Base-by-base conservation (phyloP, 2,888 invertebrate species). In the Rhagonycha lutea region DNA sequence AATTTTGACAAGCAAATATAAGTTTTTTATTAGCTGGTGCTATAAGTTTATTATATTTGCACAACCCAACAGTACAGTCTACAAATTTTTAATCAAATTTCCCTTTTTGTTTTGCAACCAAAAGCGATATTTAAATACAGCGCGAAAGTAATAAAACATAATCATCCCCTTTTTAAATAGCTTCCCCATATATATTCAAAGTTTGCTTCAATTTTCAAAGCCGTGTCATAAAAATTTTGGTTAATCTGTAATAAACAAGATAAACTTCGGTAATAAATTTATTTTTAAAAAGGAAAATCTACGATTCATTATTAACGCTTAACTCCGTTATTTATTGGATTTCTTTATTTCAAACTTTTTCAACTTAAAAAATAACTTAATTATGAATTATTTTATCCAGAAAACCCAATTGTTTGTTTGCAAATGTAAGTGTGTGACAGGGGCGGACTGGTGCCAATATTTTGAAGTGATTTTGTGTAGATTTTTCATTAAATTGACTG, bases 1-100 rank as follows among this genome's bases (percentile, higher is more conserved):
- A 78, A 76, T 78, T 74, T 73, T 73, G 76, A 71, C 68, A 67
- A 28, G 71, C 32, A 62, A 70, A 70, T 74, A 68, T 61, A 70
- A 23, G 70, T 24, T 71, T 78, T 74, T 75, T 74, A 74, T 71
- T 72, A 69, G 65, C 69, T 69, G 47, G 47, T 24, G 63, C 68
- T 23, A 62, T 61, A 62, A 24, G 32, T 61, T 26, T 61, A 29
- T 23, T 18, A 14, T 29, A n/a, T 69, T 47, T 28, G 18, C 32
- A 69, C 61, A 47, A 69, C 12, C 24, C 1, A 63, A 63, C 24
- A 23, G 14, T 14, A 29, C 11, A 26, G 68, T 29, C 12, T 68
- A 29, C 24, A 28, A 29, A 14, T 68, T 68, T 68, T 68, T 68
- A 63, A 63, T 63, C 18, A 18, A 63, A 23, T 63, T 63, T 8